Evolutionary conservation across 92 coral and sea anemone species (phyloP).

Genomic region (Palythoa grandis): DNA sequence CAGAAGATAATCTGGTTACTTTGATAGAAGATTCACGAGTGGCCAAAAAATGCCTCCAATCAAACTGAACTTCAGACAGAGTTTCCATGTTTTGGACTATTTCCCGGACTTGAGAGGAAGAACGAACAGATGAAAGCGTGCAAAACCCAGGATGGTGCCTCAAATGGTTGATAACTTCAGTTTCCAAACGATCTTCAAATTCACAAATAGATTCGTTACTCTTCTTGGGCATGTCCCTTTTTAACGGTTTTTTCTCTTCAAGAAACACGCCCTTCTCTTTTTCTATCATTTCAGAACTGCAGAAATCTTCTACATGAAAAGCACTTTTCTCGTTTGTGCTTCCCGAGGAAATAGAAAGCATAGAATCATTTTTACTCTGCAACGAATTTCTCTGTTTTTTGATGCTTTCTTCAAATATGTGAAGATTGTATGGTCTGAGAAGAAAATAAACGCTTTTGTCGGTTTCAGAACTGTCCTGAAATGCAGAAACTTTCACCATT

Average conservation of each 20-base stretch:
- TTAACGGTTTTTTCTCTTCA: neutral
- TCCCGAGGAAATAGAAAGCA: neutral
- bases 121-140: neutral
- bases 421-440: constrained; percentile 31
- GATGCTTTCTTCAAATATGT: neutral
- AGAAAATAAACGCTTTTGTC: neutral
- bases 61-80: neutral
- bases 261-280: neutral
- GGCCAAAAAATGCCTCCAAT: constrained; percentile 12
- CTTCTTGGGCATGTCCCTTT: neutral
- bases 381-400: neutral
- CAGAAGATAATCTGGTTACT: neutral
- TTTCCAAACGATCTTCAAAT: constrained; percentile 10
- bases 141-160: neutral
- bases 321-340: neutral
- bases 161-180: constrained; percentile 6
- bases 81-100: neutral
- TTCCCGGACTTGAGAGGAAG: neutral
- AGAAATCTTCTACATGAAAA: neutral
- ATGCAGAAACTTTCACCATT: constrained; percentile 12
- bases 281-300: neutral
- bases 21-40: neutral
- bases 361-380: neutral
- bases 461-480: neutral
- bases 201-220: neutral